phyloP scores from a whole-genome alignment of 2,113 vertebrate species.

The Lontra canadensis region DNA sequence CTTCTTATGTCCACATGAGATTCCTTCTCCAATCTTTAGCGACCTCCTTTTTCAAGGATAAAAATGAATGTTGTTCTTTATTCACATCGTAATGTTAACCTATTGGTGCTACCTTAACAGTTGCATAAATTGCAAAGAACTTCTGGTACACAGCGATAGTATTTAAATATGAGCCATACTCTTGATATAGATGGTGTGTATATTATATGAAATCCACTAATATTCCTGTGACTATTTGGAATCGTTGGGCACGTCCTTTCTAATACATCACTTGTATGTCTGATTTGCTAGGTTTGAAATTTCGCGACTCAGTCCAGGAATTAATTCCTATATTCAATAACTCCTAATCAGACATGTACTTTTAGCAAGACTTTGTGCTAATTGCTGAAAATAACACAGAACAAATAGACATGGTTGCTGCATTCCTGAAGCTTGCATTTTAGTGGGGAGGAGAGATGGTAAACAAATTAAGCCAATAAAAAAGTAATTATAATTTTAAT shows the following conservation, averaged over 20 bases:
- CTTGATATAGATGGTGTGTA: background rate
- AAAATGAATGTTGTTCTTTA: background rate
- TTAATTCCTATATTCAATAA: background rate
- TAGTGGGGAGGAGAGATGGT: background rate
- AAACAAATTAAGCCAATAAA: constrained; percentile 61
- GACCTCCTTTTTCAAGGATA: background rate
- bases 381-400: constrained; percentile 36
- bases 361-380: background rate
- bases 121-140: background rate
- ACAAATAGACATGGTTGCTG: constrained; percentile 11
- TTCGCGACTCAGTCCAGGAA: background rate
- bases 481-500: constrained; percentile 65
- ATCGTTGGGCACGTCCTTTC: background rate
- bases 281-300: constrained; percentile 9
- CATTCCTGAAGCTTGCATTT: background rate
- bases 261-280: background rate
- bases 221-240: background rate
- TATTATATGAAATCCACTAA: background rate
- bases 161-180: background rate
- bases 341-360: constrained; percentile 2
- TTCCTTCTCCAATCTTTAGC: background rate
- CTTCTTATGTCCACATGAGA: background rate
- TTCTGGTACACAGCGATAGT: background rate
- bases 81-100: background rate
- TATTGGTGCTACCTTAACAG: background rate